A percentile compares a stretch with the other conserved stretches of the same genome.
Evolutionary conservation across 2,888 invertebrate genomes (phyloP).

Genomic region (Netelia melanura): DNA sequence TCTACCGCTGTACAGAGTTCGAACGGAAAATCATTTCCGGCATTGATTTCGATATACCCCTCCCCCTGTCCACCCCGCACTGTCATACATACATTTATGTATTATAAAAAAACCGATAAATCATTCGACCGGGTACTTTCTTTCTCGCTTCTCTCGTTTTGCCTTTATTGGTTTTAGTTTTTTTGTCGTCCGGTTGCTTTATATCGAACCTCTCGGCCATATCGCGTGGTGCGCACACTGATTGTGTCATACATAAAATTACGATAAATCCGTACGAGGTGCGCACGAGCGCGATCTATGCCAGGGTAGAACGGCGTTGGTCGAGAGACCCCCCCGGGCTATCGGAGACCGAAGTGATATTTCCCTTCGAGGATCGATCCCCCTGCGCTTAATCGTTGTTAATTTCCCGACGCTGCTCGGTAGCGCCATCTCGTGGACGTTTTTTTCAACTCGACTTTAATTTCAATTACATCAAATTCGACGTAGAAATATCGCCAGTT

Average conservation of each 20-base stretch:
- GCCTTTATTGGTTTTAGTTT: conserved; percentile 30
- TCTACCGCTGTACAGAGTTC: conserved; percentile 27
- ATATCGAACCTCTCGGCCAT: conserved; percentile 74
- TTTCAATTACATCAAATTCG: too few relatives aligned
- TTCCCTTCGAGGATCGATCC: neutral
- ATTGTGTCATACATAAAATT: conserved; percentile 84
- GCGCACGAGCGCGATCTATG: conserved; percentile 75
- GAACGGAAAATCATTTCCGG: conserved; percentile 59
- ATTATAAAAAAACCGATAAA: conserved; percentile 78
- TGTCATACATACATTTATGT: conserved; percentile 3
- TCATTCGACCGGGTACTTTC: conserved; percentile 70
- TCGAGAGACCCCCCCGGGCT: conserved; percentile 48
- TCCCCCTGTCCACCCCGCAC: too few relatives aligned
- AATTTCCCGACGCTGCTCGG: conserved; percentile 57
- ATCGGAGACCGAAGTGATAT: conserved; percentile 33
- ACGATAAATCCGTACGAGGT: conserved; percentile 80
- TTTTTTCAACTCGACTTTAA: too few relatives aligned
- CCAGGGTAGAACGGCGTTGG: conserved; percentile 58
- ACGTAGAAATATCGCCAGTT: too few relatives aligned
- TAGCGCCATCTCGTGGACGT: conserved; percentile 71
- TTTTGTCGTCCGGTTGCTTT: conserved; percentile 28
- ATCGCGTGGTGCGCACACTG: conserved; percentile 73
- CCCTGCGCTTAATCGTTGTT: conserved; percentile 12
- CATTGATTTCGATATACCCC: conserved; percentile 56
- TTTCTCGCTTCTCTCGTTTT: neutral